Base-by-base conservation (phyloP, 1,140 invertebrate genomes). In the Neodiprion fabricii region DNA sequence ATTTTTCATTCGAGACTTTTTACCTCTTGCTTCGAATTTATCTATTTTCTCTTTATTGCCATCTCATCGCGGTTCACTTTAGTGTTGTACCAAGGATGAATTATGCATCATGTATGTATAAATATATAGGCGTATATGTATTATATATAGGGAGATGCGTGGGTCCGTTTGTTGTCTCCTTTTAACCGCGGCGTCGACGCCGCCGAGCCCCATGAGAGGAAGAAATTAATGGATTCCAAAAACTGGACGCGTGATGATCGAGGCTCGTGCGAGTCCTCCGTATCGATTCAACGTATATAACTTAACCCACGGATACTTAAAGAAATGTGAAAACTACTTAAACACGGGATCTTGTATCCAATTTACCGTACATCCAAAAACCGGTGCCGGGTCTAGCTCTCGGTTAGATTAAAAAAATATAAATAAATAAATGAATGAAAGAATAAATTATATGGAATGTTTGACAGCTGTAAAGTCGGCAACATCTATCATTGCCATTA, bases 221-320 rank as follows among this genome's bases (percentile, higher is more conserved):
- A 12, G n/a, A 61, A 61, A 61, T 61, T 61, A 61, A 61, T 61
- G 53, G 53, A 61, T 61, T 61, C 53, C 53, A 61, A 61, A 61
- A 61, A 7, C 53, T 61, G 53, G 53, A 61, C 53, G 53, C 53
- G 53, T 61, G 53, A 61, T 61, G 53, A 61, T 61, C 53, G 53
- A 61, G 28, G 53, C 53, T 17, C 53, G 53, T 14, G 53, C n/a
- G 11, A 61, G 53, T 61, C 3, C 28, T 40, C 28, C 28, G 28
- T 40, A 40, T 40, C 28, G 28, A 40, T 40, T 40, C 28, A 5
- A 40, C 28, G 28, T 40, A 9, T 61, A 61, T 61, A 61, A 61
- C 53, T 61, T 61, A 14, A 14, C 53, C n/a, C 53, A 61, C 53
- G 28, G 28, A 40, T 40, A 40, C 5, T 40, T 40, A 40, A 40